Evolutionary conservation across 2,113 vertebrate species (phyloP), one percentile per base, ranked within the genome.

Genomic region (Craseonycteris thonglongyai): DNA sequence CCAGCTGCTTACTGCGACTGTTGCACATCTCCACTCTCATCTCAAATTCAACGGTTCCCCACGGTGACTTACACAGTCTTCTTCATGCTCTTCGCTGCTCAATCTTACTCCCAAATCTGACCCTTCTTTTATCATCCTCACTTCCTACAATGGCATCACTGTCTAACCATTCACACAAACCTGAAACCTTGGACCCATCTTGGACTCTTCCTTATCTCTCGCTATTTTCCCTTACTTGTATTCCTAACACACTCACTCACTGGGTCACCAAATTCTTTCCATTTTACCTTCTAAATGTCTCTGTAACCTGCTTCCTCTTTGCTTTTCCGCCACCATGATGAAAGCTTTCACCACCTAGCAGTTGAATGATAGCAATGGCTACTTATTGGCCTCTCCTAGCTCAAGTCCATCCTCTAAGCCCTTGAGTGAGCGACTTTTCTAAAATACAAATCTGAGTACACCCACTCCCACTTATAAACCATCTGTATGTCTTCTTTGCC

Each of bases 231-330:
- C 12, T 68, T 49, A 63, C n/a, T 47, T 30, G 8, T 51, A 74
- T 15, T 21, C 40, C 18, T 78, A 72, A 84, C 0, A 49, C 22
- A 16, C 0, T 69, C 56, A 58, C 56, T 26, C 56, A 11, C 3
- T 59, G n/a, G 49, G 35, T 61, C 47, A 30, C 35, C 40, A 75
- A 14, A 24, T 61, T 90, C 65, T 88, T 61, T 38, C 30, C 0
- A 49, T 38, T 45, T 89, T 54, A 68, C 88, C 72, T 80, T 65
- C 14, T 81, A 51, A 65, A 40, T 33, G 38, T 61, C 65, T 88
- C 47, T 42, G 28, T 49, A 7, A 66, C 40, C 45, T 49, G 40
- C 59, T 75, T 89, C 80, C 51, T 54, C 51, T 79, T 40, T 66
- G 40, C 24, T 95, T 63, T 87, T 51, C 35, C 16, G 51, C 12